Evolutionary conservation across 2,113 vertebrate genomes (phyloP).

Genomic region (Gadus macrocephalus): DNA sequence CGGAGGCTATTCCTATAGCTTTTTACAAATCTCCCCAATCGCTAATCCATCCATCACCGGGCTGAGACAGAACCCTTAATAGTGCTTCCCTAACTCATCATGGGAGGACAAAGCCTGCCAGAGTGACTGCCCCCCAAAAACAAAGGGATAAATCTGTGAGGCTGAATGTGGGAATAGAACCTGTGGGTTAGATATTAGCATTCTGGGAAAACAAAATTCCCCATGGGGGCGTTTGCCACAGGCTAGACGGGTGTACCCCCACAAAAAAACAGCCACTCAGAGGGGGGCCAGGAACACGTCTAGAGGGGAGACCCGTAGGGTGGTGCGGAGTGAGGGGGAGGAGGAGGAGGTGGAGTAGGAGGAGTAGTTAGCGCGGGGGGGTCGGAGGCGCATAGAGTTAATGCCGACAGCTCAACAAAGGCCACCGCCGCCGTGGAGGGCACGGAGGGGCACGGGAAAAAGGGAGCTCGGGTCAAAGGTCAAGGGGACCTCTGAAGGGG

Average conservation of each 20-base stretch:
- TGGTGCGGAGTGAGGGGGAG: slow-evolving; percentile 31
- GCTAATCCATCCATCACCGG: neutral
- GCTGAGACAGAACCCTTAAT: slow-evolving; percentile 11
- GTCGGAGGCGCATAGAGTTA: slow-evolving; percentile 61
- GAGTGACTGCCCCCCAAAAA: slow-evolving; percentile 45
- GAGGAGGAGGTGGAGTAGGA: neutral
- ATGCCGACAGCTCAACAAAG: slow-evolving; percentile 74
- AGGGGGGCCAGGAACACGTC: slow-evolving; percentile 34
- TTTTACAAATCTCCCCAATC: neutral
- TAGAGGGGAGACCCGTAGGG: slow-evolving; percentile 7
- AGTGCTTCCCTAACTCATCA: slow-evolving; percentile 12
- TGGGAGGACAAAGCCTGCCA: slow-evolving; percentile 27
- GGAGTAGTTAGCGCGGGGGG: slow-evolving; percentile 13
- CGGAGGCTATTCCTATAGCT: neutral
- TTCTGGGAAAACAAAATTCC: slow-evolving; percentile 71
- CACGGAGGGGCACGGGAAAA: slow-evolving; percentile 65
- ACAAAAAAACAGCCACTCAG: slow-evolving; percentile 40
- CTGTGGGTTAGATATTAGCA: slow-evolving; percentile 55
- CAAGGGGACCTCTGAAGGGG: slow-evolving; percentile 65
- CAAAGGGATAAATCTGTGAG: slow-evolving; percentile 54
- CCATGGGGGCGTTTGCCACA: slow-evolving; percentile 54
- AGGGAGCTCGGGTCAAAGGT: slow-evolving; percentile 74
- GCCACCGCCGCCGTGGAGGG: slow-evolving; percentile 44
- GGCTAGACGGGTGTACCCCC: slow-evolving; percentile 57
- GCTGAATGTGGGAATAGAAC: slow-evolving; percentile 64